Percentiles rank a stretch among this genome's conserved stretches.
phyloP scores from a whole-genome alignment of 1,140 invertebrate genomes.

The Hermatobates lingyangjiaoensis region DNA sequence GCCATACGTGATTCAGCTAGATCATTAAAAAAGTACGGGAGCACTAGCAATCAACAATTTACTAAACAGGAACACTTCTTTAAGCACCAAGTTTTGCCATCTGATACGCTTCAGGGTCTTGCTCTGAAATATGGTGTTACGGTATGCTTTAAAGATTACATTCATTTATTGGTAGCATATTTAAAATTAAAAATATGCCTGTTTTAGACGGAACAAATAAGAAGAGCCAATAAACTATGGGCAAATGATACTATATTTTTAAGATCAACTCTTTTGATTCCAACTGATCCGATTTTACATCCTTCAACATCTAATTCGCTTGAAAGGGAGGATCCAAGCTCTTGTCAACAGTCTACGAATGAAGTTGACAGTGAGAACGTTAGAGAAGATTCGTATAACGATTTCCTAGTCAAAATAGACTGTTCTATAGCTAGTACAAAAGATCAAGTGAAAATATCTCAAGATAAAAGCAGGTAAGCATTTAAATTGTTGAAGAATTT shows the following conservation, averaged over 20 bases:
- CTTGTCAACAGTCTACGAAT: too few species aligned
- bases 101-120: conserved; percentile 81
- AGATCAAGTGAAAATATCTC: conserved; percentile 61
- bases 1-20: conserved; percentile 64
- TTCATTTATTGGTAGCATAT: conserved; percentile 1
- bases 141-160: conserved; percentile 34
- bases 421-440: conserved; percentile 65
- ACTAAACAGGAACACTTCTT: conserved; percentile 40
- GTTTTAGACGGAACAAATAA: conserved; percentile 73
- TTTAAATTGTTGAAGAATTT: too few species aligned
- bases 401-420: conserved; percentile 74
- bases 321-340: background rate
- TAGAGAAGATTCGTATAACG: conserved; percentile 49
- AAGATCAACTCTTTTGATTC: conserved; percentile 17
- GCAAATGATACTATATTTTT: conserved; percentile 59
- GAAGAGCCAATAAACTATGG: conserved; percentile 68
- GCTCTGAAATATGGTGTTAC: conserved; percentile 81
- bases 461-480: conserved; percentile 59
- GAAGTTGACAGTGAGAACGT: too few species aligned
- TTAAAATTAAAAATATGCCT: background rate
- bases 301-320: conserved; percentile 8
- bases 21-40: conserved; percentile 74
- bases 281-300: too few species aligned
- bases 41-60: conserved; percentile 46
- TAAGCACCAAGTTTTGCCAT: conserved; percentile 55